Percentiles rank a stretch among this genome's conserved stretches.
phyloP scores from a whole-genome alignment of 2,113 vertebrate species.

The Harpagus bidentatus region DNA sequence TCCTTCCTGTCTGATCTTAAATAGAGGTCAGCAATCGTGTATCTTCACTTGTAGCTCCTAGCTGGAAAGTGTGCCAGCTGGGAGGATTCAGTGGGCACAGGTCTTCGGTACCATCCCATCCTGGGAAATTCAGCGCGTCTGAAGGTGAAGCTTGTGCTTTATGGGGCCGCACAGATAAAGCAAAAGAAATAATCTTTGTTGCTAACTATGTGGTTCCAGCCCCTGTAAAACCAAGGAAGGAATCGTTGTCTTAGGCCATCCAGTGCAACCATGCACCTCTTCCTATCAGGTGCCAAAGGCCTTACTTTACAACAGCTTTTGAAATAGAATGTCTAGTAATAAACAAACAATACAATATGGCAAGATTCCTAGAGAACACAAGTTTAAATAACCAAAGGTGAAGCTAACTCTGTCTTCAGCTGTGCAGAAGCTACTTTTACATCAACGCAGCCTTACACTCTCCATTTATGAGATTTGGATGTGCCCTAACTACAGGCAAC shows the following conservation, averaged over 20 bases:
- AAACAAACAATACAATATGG: not conserved
- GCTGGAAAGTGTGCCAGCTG: not conserved
- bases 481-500: constrained; percentile 25
- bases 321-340: not conserved
- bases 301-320: not conserved
- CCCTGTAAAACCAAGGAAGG: not conserved
- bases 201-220: not conserved
- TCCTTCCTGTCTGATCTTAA: not conserved
- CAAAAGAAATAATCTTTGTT: not conserved
- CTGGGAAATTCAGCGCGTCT: not conserved
- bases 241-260: not conserved
- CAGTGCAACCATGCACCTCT: not conserved
- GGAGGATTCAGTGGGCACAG: not conserved
- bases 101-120: not conserved
- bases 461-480: constrained; percentile 17
- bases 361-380: not conserved
- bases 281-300: not conserved
- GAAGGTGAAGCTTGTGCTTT: not conserved
- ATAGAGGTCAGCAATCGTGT: not conserved
- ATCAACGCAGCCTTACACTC: not conserved
- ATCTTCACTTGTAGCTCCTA: not conserved
- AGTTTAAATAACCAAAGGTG: not conserved
- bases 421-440: not conserved
- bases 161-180: not conserved
- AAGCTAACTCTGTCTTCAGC: not conserved